phyloP scores from a whole-genome alignment of 1,140 invertebrate species.

The Anthonomus grandis region DNA sequence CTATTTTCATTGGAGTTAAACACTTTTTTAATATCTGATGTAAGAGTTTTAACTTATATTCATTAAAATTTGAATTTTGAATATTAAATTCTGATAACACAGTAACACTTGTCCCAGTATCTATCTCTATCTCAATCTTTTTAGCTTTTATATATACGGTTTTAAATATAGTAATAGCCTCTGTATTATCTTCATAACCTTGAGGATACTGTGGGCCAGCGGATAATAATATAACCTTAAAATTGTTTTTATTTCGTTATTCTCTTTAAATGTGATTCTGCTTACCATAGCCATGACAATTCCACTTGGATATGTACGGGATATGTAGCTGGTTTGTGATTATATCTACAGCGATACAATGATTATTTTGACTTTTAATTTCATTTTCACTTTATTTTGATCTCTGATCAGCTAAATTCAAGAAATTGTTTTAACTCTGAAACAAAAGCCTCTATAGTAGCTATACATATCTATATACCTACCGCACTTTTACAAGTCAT shows the following conservation, averaged over 20 bases:
- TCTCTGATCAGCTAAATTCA: background rate
- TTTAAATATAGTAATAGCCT: background rate
- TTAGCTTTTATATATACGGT: no score
- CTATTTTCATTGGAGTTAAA: background rate
- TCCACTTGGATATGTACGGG: background rate
- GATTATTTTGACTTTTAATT: background rate
- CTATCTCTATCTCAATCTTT: no score
- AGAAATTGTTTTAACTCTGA: constrained; percentile 1
- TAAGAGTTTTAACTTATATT: background rate
- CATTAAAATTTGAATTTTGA: no score
- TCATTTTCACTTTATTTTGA: background rate
- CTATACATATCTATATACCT: no score
- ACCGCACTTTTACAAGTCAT: no score
- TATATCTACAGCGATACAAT: background rate
- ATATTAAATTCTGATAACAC: background rate
- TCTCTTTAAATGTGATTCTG: background rate
- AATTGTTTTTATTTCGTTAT: background rate
- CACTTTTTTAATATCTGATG: background rate
- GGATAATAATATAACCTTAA: background rate
- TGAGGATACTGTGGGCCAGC: background rate
- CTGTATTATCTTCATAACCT: background rate
- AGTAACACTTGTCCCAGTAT: no score
- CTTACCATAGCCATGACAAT: background rate
- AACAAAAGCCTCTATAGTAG: background rate
- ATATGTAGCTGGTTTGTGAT: background rate